Evolutionary conservation across 2,113 vertebrate species (phyloP).

Genomic region (Nothoprocta perdicaria): DNA sequence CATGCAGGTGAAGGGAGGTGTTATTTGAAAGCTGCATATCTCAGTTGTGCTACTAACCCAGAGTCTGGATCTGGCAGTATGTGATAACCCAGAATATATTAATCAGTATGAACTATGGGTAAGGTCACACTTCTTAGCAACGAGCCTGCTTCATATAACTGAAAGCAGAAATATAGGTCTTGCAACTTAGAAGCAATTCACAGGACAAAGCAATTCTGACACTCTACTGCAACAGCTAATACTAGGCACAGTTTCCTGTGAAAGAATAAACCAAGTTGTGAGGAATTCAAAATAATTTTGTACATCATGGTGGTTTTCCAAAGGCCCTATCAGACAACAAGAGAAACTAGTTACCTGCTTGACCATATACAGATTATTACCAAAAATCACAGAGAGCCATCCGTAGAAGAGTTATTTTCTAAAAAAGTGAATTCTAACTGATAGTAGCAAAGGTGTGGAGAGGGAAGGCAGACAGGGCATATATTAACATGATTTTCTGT

Average conservation of each 20-base stretch:
- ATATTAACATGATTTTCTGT: not conserved
- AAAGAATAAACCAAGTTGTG: not conserved
- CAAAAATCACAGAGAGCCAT: not conserved
- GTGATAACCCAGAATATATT: not conserved
- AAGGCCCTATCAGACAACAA: not conserved
- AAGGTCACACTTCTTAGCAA: not conserved
- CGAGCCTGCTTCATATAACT: not conserved
- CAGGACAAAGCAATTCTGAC: not conserved
- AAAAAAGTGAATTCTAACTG: not conserved
- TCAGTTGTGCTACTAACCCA: not conserved
- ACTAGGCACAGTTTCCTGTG: not conserved
- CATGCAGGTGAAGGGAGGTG: not conserved
- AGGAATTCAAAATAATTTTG: not conserved
- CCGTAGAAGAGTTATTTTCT: not conserved
- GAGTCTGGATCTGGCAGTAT: not conserved
- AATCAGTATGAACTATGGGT: not conserved
- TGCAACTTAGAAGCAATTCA: not conserved
- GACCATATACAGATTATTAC: not conserved
- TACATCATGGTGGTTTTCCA: not conserved
- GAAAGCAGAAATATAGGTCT: not conserved
- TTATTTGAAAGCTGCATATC: slow-evolving; percentile 19
- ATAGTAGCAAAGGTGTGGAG: not conserved
- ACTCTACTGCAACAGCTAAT: not conserved
- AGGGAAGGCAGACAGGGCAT: not conserved
- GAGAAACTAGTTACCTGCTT: not conserved